These are phyloP conservation scores for Hylaea fasciaria DNA, from an alignment of 2,888 invertebrate species.

Conservation along the genomic window DNA sequence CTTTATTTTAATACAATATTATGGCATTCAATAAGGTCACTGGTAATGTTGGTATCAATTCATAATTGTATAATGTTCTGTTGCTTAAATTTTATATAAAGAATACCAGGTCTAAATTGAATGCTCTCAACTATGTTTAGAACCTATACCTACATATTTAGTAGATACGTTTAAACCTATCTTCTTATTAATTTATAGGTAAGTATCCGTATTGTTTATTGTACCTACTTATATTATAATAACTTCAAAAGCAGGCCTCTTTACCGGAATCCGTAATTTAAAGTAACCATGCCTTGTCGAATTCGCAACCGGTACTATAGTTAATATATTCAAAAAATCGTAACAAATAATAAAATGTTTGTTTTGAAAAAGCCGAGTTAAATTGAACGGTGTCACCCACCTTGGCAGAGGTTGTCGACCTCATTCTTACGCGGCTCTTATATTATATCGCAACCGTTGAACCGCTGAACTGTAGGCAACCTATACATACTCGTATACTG, in stretches of 20 bases:
- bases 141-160: too few species aligned
- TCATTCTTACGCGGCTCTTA: constrained; percentile 61
- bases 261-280: constrained; percentile 27
- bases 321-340: constrained; percentile 27
- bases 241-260: constrained; percentile 26
- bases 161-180: background rate
- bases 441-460: constrained; percentile 70
- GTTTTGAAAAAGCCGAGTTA: constrained; percentile 46
- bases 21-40: too few species aligned
- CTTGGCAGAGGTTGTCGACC: constrained; percentile 72
- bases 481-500: constrained; percentile 45
- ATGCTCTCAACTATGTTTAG: too few species aligned
- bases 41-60: too few species aligned
- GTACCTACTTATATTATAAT: too few species aligned
- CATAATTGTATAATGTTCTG: too few species aligned
- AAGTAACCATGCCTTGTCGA: constrained; percentile 27
- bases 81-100: too few species aligned
- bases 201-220: too few species aligned
- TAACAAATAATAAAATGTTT: constrained; percentile 36
- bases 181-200: background rate
- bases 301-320: constrained; percentile 27
- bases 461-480: constrained; percentile 64
- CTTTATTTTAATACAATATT: too few species aligned
- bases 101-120: too few species aligned
- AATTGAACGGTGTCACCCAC: constrained; percentile 64